Base-by-base conservation (phyloP, 2,113 vertebrate genomes). In the Oreochromis tanganicae region DNA sequence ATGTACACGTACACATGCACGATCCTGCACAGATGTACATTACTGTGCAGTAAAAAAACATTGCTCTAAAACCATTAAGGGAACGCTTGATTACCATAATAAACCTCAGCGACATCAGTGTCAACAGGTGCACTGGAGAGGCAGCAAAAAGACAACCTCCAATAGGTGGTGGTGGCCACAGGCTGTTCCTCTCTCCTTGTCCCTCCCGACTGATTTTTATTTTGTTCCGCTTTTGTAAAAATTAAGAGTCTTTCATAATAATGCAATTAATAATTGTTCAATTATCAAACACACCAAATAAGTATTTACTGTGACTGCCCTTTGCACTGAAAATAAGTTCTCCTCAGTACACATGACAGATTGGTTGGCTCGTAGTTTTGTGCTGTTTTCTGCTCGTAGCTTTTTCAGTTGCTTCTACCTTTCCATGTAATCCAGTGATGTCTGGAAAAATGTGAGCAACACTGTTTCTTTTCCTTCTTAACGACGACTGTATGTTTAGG, bases 1-100 rank as follows among this genome's bases (percentile, higher is more conserved):
- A 34, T 9, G 3, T 8, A 10, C 21, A 36, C 10, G 6, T 12
- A 73, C 16, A 34, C 27, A 81, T 5, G 16, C 14, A 85, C 55
- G 5, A 19, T 55, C 24, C 36, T 41, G 5, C 38, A 68, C 57
- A 75, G 9, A 46, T 68, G 21, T 13, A n/a, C 27, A 5, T 52
- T 34, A 52, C 17, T 52, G 4, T 52, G 73, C 27, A 52, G 10
- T 50, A 48, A 78, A 50, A 32, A 5, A 11, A 0, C 0, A 1
- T 14, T 29, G 14, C 41, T 75, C 0, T 19, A 19, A 50, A 75
- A 32, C 16, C 0, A 29, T 48, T 75, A 50, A 54, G 50, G 50
- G 50, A 54, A 54, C 8, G 50, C 43, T 5, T 50, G 43, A 32
- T 48, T 48, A 48, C 6, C 14, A 12, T 43, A 48, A 48, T 75